Percentiles rank a stretch among this genome's conserved stretches.
phyloP scores from a whole-genome alignment of 2,888 invertebrate species.

The Dioctria rufipes region DNA sequence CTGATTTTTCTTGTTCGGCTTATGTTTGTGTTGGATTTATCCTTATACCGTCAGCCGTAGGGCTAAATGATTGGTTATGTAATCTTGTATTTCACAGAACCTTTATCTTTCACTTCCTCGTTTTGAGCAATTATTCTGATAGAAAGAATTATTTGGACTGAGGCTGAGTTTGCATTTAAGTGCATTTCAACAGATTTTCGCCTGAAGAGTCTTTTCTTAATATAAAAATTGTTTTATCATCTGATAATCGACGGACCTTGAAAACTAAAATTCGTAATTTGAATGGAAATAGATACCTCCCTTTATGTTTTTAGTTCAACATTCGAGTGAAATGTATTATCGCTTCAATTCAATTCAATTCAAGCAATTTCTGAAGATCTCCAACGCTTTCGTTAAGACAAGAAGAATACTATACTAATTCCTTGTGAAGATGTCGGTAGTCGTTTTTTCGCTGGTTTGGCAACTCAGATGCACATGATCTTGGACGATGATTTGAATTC shows the following conservation, averaged over 20 bases:
- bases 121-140: conserved; percentile 82
- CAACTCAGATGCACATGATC: no score
- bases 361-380: conserved; percentile 91
- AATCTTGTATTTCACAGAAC: conserved; percentile 78
- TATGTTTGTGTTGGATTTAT: conserved; percentile 72
- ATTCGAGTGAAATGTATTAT: conserved; percentile 94
- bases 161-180: conserved; percentile 72
- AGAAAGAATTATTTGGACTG: conserved; percentile 70
- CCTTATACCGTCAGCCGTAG: conserved; percentile 86
- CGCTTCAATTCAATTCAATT: conserved; percentile 93
- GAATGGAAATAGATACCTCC: conserved; percentile 90
- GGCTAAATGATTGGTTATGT: conserved; percentile 73
- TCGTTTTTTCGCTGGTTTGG: no score
- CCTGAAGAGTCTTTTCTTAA: conserved; percentile 82
- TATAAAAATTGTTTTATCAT: conserved; percentile 87
- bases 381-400: conserved; percentile 90
- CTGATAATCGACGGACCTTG: conserved; percentile 87
- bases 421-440: no score
- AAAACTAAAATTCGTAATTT: conserved; percentile 90
- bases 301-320: conserved; percentile 86
- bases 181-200: conserved; percentile 79
- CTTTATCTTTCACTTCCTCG: conserved; percentile 82
- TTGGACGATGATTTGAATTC: no score
- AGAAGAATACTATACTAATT: conserved; percentile 92
- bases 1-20: conserved; percentile 64